phyloP scores from a whole-genome alignment of 2,888 invertebrate genomes.

The Polydrusus cervinus region DNA sequence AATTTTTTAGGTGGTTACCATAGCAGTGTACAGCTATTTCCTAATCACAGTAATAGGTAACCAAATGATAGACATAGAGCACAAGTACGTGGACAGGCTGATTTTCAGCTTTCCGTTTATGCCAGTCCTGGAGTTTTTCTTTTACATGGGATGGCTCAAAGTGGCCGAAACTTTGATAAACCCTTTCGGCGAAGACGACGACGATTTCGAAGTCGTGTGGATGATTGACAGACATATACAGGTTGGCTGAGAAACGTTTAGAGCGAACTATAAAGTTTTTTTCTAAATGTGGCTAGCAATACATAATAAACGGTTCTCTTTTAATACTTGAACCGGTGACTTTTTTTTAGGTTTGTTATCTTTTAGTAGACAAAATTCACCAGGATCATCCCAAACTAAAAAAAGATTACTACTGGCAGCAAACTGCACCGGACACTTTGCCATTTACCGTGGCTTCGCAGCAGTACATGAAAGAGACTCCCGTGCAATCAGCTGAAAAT shows the following conservation, averaged over 20 bases:
- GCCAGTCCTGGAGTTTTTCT: slow-evolving; percentile 89
- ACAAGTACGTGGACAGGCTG: slow-evolving; percentile 70
- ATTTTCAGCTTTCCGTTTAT: slow-evolving; percentile 91
- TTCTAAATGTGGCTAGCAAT: no score
- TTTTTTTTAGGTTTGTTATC: slow-evolving; percentile 81
- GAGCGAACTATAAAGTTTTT: no score
- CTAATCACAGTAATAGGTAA: slow-evolving; percentile 90
- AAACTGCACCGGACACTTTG: slow-evolving; percentile 74
- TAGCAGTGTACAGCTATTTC: slow-evolving; percentile 93
- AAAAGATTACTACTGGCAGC: slow-evolving; percentile 91
- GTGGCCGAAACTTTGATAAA: slow-evolving; percentile 93
- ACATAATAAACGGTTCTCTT: background rate
- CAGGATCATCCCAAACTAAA: slow-evolving; percentile 90
- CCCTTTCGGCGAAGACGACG: slow-evolving; percentile 92
- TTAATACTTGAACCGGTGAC: background rate
- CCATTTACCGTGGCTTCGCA: slow-evolving; percentile 91
- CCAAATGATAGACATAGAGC: slow-evolving; percentile 79
- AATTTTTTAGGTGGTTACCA: slow-evolving; percentile 79
- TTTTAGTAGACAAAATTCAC: slow-evolving; percentile 95
- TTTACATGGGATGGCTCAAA: slow-evolving; percentile 93
- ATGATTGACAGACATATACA: slow-evolving; percentile 90
- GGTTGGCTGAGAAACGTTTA: slow-evolving; percentile 70
- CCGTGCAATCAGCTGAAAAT: slow-evolving; percentile 87
- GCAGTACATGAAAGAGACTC: slow-evolving; percentile 86
- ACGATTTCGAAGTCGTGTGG: slow-evolving; percentile 94